A percentile compares a stretch with the other conserved stretches of the same genome.
Conservation (phyloP, 2,797 vertebrate species). For the Borostomias antarcticus region DNA sequence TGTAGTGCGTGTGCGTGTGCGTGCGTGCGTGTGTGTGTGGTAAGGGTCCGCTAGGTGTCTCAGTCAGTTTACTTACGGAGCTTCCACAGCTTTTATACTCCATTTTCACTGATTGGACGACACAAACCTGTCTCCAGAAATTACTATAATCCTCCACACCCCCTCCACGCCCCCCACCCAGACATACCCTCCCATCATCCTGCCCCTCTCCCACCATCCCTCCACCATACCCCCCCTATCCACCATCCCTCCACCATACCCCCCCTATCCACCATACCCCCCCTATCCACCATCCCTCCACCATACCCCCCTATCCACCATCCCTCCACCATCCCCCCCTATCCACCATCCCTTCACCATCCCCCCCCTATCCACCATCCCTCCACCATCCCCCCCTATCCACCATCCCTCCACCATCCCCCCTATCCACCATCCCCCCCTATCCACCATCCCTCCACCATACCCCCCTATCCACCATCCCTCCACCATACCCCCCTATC, state of each 20-base stretch:
- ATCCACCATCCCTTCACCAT: too few species aligned
- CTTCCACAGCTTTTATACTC: conserved; percentile 24
- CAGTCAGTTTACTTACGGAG: conserved; percentile 47
- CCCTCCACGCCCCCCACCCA: conserved; percentile 30
- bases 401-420: too few species aligned
- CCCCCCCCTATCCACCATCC: too few species aligned
- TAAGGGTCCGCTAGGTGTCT: conserved; percentile 64
- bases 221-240: background rate
- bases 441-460: too few species aligned
- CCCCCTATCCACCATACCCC: too few species aligned
- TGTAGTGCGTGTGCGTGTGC: background rate
- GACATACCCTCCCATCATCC: background rate
- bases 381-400: too few species aligned
- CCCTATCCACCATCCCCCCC: too few species aligned
- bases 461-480: too few species aligned
- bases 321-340: too few species aligned
- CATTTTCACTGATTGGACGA: conserved; percentile 40
- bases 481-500: too few species aligned
- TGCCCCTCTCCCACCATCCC: background rate
- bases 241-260: conserved; percentile 1
- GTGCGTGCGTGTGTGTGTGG: conserved; percentile 28
- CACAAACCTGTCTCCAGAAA: conserved; percentile 60
- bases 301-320: background rate
- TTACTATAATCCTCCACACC: conserved; percentile 66
- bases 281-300: background rate